Conservation (phyloP, 2,888 invertebrate genomes). For the Cerastis leucographa region DNA sequence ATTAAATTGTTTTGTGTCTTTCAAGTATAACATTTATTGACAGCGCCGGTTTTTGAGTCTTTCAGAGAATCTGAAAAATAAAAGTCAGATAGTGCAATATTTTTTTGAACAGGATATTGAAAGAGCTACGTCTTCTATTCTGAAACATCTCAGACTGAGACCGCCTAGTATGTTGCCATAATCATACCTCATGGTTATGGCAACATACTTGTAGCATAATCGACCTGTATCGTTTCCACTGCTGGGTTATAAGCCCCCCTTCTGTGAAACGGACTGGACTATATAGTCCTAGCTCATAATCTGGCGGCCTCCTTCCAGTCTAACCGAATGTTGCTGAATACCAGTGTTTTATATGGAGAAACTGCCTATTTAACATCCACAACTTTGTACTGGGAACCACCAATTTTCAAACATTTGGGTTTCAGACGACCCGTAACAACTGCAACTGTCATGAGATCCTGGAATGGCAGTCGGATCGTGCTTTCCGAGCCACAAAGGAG, state of each 20-base stretch:
- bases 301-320: no score
- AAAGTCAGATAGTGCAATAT: background rate
- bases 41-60: conserved; percentile 6
- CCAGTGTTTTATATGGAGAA: no score
- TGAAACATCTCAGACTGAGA: background rate
- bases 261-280: no score
- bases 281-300: background rate
- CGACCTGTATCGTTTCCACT: no score
- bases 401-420: no score
- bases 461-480: background rate
- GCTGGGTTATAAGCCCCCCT: no score
- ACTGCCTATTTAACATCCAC: no score
- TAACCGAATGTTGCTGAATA: no score
- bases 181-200: background rate
- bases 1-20: background rate
- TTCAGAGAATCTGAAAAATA: conserved; percentile 36
- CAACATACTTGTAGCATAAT: background rate
- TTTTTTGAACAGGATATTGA: background rate
- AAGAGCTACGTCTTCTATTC: background rate
- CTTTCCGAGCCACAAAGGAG: background rate
- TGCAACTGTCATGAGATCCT: background rate
- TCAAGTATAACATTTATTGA: conserved; percentile 16
- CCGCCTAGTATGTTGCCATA: no score
- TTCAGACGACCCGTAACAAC: background rate
- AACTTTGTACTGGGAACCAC: no score